Conservation (phyloP, 37 sponge, comb jelly and placozoan species). For the Spongilla lacustris region DNA sequence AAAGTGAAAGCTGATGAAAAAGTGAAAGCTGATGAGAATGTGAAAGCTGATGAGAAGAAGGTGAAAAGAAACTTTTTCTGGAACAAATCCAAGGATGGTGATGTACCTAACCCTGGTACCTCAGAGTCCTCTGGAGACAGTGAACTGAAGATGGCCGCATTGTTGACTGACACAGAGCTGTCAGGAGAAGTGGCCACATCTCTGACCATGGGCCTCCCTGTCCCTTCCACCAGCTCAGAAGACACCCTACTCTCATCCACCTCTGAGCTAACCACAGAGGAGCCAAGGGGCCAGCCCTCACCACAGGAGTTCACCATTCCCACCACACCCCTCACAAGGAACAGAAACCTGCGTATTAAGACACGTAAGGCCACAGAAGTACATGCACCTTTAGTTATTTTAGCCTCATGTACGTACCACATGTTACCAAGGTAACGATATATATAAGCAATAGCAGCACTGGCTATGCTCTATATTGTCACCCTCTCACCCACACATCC, state of each 20-base stretch:
- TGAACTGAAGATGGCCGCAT: not conserved
- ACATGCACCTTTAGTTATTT: too few relatives aligned
- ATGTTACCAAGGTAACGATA: too few relatives aligned
- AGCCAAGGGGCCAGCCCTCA: too few relatives aligned
- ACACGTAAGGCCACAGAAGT: not conserved
- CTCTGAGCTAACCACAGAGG: not conserved
- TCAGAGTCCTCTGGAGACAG: not conserved
- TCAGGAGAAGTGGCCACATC: not conserved
- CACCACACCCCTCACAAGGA: not conserved
- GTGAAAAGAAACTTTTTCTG: not conserved
- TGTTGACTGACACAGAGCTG: not conserved
- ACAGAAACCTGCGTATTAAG: not conserved
- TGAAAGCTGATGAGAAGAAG: not conserved
- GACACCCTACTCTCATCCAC: not conserved
- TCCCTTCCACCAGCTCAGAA: not conserved
- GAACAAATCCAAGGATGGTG: not conserved
- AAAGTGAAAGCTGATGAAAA: conserved; percentile 3
- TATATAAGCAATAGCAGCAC: too few relatives aligned
- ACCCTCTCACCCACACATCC: not conserved
- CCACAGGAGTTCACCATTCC: not conserved
- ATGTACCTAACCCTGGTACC: not conserved
- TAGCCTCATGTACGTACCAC: too few relatives aligned
- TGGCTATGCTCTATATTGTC: not conserved
- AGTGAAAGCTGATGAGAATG: not conserved
- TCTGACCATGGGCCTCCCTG: not conserved